A percentile compares a stretch with the other conserved stretches of the same genome.
Evolutionary conservation across 2,797 vertebrate genomes (phyloP).

Genomic region (Scolopax rusticola): DNA sequence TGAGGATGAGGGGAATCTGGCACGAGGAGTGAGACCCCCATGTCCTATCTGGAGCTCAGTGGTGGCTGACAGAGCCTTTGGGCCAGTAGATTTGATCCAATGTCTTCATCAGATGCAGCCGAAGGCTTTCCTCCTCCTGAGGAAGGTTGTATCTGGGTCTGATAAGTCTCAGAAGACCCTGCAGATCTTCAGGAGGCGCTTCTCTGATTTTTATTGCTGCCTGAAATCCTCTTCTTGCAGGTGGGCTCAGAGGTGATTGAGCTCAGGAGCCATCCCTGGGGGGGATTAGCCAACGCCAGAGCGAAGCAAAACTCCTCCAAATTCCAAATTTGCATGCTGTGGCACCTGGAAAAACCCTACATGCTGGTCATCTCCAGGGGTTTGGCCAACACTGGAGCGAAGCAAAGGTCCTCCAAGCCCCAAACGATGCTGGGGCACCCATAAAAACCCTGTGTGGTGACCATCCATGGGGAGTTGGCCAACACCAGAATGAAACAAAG

Average conservation of each 20-base stretch:
- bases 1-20: not conserved
- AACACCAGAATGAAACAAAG: too few relatives aligned
- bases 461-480: too few relatives aligned
- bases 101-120: accelerated
- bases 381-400: not conserved
- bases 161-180: not conserved
- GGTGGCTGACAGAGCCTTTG: not conserved
- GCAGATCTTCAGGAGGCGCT: not conserved
- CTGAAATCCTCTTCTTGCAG: accelerated
- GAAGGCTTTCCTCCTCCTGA: not conserved
- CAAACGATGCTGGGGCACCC: too few relatives aligned
- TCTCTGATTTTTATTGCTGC: not conserved
- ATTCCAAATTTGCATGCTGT: too few relatives aligned
- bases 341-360: too few relatives aligned
- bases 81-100: not conserved
- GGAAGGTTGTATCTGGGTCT: not conserved
- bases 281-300: accelerated
- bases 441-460: too few relatives aligned
- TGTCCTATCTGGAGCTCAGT: not conserved
- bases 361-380: accelerated
- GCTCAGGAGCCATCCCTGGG: not conserved
- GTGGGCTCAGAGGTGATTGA: not conserved
- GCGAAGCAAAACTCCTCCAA: too few relatives aligned
- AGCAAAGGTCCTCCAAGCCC: too few relatives aligned
- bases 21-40: not conserved